Evolutionary conservation across 2,888 invertebrate genomes (phyloP).

Genomic region (Coleophora deauratella): DNA sequence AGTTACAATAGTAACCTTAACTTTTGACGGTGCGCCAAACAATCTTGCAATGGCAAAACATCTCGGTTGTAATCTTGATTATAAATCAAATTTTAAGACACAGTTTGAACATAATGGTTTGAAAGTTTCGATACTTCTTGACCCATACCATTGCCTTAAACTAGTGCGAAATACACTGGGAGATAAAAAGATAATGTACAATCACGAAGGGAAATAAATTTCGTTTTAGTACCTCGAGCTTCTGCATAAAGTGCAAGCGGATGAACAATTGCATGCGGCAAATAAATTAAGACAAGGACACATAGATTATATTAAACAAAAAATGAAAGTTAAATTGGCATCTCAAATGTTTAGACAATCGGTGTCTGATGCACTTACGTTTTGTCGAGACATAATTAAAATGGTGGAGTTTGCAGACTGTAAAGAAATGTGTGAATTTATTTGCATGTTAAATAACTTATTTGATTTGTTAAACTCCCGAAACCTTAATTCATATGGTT

Average conservation of each 20-base stretch:
- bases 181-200: background rate
- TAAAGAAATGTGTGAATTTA: background rate
- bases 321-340: too few relatives aligned
- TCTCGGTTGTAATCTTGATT: background rate
- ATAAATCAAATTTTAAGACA: background rate
- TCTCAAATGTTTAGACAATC: background rate
- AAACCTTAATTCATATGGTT: background rate
- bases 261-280: background rate
- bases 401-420: background rate
- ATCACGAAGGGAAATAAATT: background rate
- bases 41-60: slow-evolving; percentile 7
- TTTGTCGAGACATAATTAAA: background rate
- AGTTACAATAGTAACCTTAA: slow-evolving; percentile 2
- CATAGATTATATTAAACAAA: background rate
- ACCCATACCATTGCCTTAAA: background rate
- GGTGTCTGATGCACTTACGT: background rate
- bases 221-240: background rate
- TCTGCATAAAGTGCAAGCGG: background rate
- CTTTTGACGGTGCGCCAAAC: slow-evolving; percentile 8
- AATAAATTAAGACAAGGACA: background rate
- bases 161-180: background rate
- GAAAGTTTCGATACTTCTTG: background rate
- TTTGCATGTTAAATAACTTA: background rate
- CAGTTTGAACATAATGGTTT: background rate
- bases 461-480: background rate